Base-by-base conservation (phyloP, 2,797 vertebrate species). In the Enoplosus armatus region DNA sequence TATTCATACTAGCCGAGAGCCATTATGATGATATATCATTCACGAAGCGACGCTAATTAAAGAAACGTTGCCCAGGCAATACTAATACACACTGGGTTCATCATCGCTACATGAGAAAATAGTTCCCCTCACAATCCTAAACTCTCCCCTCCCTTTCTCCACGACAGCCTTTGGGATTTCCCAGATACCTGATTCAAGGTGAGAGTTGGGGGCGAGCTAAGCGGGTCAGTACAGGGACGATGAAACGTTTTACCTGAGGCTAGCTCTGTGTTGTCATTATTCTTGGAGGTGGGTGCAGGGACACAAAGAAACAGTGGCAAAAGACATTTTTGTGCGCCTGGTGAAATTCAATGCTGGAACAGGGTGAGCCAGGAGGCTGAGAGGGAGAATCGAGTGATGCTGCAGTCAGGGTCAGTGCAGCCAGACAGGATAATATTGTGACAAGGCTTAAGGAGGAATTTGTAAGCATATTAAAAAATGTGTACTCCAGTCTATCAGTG, bases 1-100 rank as follows among this genome's bases (percentile, higher is more conserved):
- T 79, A 82, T 89, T 87, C 87, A 86, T 64, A 45, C 79, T 58
- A 77, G 87, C 88, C 60, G 1, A 72, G 79, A 84, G 83, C 72
- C 79, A 86, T 90, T 87, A 88, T 72, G 77, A 77, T 91, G 77
- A 90, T 87, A 58, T 81, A 90, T 91, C 73, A 78, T 83, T 88
- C 75, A 77, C 64, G 82, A 72, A 68, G 65, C 79, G 55, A 56
- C 47, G 54, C 72, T 88, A 75, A 90, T 94, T 82, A 82, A 75
- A 85, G 83, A 78, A 75, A 83, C 39, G 51, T 75, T 83, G 33
- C 55, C 45, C 33, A 35, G 69, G 71, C 61, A 59, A 59, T 82
- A 35, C n/a, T 41, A 64, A 43, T 73, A 73, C 76, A 62, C 61
- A 70, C 50, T 37, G 29, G 18, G 15, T 16, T 70, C 53, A 18